phyloP scores from a whole-genome alignment of 2,113 vertebrate species.

The Marcusenius ussheri region DNA sequence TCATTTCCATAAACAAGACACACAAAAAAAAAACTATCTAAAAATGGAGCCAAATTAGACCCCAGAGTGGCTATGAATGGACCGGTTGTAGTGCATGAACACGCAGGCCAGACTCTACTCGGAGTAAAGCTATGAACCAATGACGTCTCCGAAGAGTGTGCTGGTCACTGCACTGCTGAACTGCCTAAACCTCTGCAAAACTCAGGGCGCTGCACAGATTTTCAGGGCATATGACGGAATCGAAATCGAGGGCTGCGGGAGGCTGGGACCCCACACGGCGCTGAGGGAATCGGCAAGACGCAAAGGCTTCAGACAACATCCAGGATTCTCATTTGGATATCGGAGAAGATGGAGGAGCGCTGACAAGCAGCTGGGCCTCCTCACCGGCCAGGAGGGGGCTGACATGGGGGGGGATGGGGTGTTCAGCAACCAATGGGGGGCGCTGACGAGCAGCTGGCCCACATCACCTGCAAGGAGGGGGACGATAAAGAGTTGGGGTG shows the following conservation, averaged over 20 bases:
- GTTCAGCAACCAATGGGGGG: neutral
- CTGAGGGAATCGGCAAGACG: neutral
- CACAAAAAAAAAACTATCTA: neutral
- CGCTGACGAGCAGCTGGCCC: neutral
- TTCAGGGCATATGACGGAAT: slow-evolving; percentile 26
- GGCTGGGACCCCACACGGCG: neutral
- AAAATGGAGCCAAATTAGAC: neutral
- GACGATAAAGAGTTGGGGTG: neutral
- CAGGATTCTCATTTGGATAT: neutral
- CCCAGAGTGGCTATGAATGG: neutral
- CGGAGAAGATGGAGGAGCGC: neutral
- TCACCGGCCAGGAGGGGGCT: neutral
- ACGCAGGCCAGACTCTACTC: neutral
- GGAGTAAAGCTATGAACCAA: neutral
- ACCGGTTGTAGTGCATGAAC: neutral
- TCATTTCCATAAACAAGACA: neutral
- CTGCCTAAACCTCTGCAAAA: slow-evolving; percentile 24
- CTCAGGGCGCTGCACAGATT: slow-evolving; percentile 16
- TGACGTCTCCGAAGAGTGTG: slow-evolving; percentile 9
- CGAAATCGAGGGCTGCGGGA: neutral
- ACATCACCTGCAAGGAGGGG: neutral
- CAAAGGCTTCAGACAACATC: neutral
- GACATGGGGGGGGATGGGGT: neutral
- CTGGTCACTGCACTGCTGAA: slow-evolving; percentile 18
- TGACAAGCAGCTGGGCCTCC: neutral